Conservation (phyloP, 1,140 invertebrate species). For the Teleopsis dalmanni region DNA sequence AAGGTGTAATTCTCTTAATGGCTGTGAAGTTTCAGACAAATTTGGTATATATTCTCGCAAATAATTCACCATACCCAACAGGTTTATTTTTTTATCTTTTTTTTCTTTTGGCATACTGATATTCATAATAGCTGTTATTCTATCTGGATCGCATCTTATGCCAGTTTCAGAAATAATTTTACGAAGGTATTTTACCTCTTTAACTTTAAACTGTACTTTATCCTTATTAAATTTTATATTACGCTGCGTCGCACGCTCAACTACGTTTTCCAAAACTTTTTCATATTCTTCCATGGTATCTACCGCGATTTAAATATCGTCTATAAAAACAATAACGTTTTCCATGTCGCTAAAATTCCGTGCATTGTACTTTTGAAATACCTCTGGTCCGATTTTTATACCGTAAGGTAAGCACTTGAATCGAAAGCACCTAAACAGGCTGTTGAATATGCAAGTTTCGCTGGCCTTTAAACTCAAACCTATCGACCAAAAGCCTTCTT, state of each 20-base stretch:
- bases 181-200: slow-evolving; percentile 33
- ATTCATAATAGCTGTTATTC: slow-evolving; percentile 20
- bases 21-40: slow-evolving; percentile 18
- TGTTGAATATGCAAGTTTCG: not conserved
- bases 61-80: slow-evolving; percentile 25
- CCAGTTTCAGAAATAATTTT: slow-evolving; percentile 19
- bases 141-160: slow-evolving; percentile 17
- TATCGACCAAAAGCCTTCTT: slow-evolving; percentile 3
- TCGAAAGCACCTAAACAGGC: not conserved
- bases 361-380: not conserved
- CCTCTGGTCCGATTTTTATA: slow-evolving; percentile 1
- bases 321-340: slow-evolving; percentile 4
- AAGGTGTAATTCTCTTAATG: slow-evolving; percentile 17
- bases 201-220: slow-evolving; percentile 31
- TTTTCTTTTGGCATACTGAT: slow-evolving; percentile 23
- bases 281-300: slow-evolving; percentile 1
- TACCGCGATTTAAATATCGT: not conserved
- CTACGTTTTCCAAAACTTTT: not conserved
- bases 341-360: not conserved
- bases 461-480: not conserved
- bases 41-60: slow-evolving; percentile 23
- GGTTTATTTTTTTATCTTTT: slow-evolving; percentile 23
- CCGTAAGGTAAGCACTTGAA: not conserved
- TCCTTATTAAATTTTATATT: slow-evolving; percentile 1
- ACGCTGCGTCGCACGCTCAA: not conserved